Percentiles rank a stretch among this genome's conserved stretches.
Conservation (phyloP, 2,797 vertebrate genomes). For the Propithecus deckenii region DNA sequence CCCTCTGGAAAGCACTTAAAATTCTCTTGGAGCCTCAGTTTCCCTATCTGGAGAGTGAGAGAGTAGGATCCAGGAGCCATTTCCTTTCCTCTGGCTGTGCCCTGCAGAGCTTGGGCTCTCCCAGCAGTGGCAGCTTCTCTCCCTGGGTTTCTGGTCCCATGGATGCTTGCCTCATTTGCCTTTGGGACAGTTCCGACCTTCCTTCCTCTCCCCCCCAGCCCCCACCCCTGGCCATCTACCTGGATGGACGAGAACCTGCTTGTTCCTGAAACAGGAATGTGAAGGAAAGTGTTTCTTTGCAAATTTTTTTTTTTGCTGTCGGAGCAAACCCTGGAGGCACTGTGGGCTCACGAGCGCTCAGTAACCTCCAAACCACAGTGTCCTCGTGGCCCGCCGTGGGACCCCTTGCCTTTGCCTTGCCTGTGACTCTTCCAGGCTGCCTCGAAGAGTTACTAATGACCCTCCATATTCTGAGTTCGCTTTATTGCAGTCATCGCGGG, state of each 20-base stretch:
- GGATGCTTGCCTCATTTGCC: not conserved
- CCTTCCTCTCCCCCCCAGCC: accelerated
- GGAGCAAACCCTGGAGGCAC: not conserved
- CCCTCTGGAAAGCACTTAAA: not conserved
- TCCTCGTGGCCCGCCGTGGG: not conserved
- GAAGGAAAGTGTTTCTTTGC: not conserved
- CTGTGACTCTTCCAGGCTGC: not conserved
- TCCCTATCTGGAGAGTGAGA: not conserved
- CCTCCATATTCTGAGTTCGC: not conserved
- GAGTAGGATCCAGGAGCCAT: not conserved
- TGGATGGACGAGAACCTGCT: not conserved
- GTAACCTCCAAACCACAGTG: not conserved
- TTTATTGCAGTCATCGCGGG: not conserved
- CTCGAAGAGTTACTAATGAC: not conserved
- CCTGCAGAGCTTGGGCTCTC: not conserved
- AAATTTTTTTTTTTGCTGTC: not conserved
- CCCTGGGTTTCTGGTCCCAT: not conserved
- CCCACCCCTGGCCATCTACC: not conserved
- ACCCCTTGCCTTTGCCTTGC: not conserved
- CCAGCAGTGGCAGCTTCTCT: not conserved
- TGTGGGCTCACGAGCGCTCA: not conserved
- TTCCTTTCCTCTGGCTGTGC: not conserved
- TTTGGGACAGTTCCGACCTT: not conserved
- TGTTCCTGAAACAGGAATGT: not conserved
- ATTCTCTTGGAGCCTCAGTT: not conserved